Base-by-base conservation (phyloP, 2,113 vertebrate species). In the Dipodomys ordii region DNA sequence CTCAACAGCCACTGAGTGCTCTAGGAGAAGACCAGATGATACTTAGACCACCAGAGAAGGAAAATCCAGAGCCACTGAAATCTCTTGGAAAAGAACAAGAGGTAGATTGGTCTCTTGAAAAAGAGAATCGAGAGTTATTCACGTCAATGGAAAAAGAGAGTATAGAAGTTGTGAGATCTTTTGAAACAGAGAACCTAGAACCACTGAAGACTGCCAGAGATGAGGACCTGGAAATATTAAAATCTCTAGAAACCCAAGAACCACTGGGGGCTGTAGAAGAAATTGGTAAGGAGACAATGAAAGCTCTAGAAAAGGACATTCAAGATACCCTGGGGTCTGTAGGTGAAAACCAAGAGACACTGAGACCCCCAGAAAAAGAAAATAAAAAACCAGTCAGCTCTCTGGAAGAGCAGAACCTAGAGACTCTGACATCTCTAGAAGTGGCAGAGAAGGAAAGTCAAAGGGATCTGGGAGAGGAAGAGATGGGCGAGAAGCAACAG, bases 51-150 rank as follows among this genome's bases (percentile, higher is more conserved):
- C 74, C 69, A 65, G 94, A 93, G 83, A 39, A 92, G 8, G 28
- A 22, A n/a, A 49, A 82, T 78, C n/a, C n/a, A 78, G 92, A 93
- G n/a, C 28, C 86, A 60, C 46, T 67, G 4, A 13, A 30, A 12
- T 78, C 71, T 90, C 74, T 62, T 71, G 76, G 20, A 53, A 69
- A 96, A 68, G 87, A 94, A 30, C 90, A 89, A 9, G 84, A 94
- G 57, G 15, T 46, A 81, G 23, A 16, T 57, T n/a, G 13, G 20
- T 57, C 82, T 78, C 22, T 71, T 53, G 81, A 89, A 84, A 73
- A 93, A 35, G 93, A 94, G 25, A 79, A 71, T 67, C 93, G 62
- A 73, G 94, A 95, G 35, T 71, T 68, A 32, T 44, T 77, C 13
- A n/a, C 32, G 27, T 87, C 85, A 25, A 83, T 81, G 49, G 44